These are phyloP conservation scores for Ceratosolen solmsi DNA, from an alignment of 1,140 invertebrate genomes.

Conservation along the genomic window DNA sequence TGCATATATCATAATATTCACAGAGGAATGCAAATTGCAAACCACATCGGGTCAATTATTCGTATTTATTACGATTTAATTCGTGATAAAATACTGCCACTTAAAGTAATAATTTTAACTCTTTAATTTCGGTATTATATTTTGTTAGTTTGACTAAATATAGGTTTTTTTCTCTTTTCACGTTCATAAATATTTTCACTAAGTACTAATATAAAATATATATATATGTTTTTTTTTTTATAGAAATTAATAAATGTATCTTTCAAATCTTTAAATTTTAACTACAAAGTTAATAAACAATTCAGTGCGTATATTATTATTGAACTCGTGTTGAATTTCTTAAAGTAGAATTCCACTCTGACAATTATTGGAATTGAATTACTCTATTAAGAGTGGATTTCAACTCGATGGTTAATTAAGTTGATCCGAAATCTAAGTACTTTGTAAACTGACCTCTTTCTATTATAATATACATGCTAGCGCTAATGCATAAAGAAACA, in stretches of 20 bases:
- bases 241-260: no score
- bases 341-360: background rate
- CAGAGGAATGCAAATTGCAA: constrained; percentile 26
- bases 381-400: constrained; percentile 6
- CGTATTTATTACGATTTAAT: constrained; percentile 26
- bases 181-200: background rate
- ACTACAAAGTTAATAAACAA: no score
- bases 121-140: background rate
- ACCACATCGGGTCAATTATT: constrained; percentile 14
- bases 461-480: constrained; percentile 2
- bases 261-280: no score
- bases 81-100: constrained; percentile 18
- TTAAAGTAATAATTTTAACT: constrained; percentile 24
- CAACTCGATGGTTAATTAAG: background rate
- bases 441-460: constrained; percentile 22
- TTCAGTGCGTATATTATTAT: no score
- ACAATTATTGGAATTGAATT: background rate
- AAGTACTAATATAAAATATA: background rate
- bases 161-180: background rate
- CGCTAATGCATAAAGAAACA: background rate
- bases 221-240: no score
- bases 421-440: background rate
- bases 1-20: constrained; percentile 30
- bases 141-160: background rate
- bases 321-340: background rate